Conservation (phyloP, 2,888 invertebrate genomes). For the Agrotis ipsilon region DNA sequence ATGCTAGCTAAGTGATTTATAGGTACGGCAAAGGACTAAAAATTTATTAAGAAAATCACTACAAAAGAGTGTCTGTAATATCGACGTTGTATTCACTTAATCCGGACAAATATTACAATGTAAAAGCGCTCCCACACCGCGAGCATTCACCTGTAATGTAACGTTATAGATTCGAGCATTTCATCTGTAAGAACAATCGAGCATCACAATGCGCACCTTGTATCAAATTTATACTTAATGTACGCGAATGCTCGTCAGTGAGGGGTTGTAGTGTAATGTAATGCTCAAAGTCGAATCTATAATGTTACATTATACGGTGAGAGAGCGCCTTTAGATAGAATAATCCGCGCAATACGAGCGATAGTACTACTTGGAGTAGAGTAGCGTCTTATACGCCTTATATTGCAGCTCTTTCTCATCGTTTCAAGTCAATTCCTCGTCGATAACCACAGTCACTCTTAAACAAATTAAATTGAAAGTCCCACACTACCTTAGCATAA, state of each 20-base stretch:
- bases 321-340: too few species aligned
- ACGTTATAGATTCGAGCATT: too few species aligned
- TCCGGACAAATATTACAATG: too few species aligned
- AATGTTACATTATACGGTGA: too few species aligned
- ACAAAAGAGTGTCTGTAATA: neutral
- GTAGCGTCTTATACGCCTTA: neutral
- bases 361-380: neutral
- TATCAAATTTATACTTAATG: too few species aligned
- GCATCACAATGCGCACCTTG: too few species aligned
- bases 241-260: too few species aligned
- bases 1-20: constrained; percentile 21
- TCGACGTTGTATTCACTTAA: neutral
- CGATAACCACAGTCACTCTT: neutral
- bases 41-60: constrained; percentile 3
- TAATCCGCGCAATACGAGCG: neutral
- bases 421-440: neutral
- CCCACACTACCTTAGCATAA: constrained; percentile 32
- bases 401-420: neutral
- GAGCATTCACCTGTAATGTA: too few species aligned
- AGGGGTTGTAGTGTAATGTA: too few species aligned
- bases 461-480: neutral
- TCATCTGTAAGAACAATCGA: too few species aligned
- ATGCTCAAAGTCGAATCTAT: too few species aligned
- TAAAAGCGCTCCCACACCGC: too few species aligned
- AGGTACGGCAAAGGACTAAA: neutral